Base-by-base conservation (phyloP, 2,888 invertebrate genomes). In the Synanthedon myopaeformis region DNA sequence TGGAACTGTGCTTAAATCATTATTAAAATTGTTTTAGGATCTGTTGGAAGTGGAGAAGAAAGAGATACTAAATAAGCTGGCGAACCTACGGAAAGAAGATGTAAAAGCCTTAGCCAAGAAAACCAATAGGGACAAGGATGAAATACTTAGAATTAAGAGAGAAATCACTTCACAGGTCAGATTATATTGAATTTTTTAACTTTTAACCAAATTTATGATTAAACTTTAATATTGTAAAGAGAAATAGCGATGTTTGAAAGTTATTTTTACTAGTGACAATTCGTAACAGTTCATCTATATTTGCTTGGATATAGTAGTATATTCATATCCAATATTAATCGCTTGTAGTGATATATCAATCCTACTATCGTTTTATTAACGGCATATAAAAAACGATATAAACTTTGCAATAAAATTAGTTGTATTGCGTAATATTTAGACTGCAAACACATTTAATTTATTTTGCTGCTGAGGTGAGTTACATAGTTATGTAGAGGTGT, bases 41-140 rank as follows among this genome's bases (percentile, higher is more conserved):
- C 64, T 68, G 51, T 61, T 86, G 51, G 86, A 86, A 58, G 64
- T 66, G 0, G 81, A 86, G 53, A 86, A 82, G 69, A 86, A 86
- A 55, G 86, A 86, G 57, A 78, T 95, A 52, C 92, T 96, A 90
- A 92, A 94, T 66, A 91, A 93, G 69, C 82, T 97, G 62, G 95
- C 96, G 64, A 91, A 92, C 55, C 92, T 93, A 56, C 92, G 96
- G 57, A 92, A 96, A 61, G 95, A 94, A 64, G 97, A 97, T 76
- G 95, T 96, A 56, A 96, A 96, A 74, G 91, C 92, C 52, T 85
- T 98, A 57, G 92, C 94, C 23, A 95, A 96, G 74, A 95, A 96
- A 70, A 93, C 93, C 56, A 96, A 96, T 75, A 91, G 94, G 63
- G 97, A 98, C 78, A 94, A 96, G 66, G 96, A 95, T 63, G 98